Conservation (phyloP, 2,888 invertebrate species). For the Euspilapteryx auroguttella region DNA sequence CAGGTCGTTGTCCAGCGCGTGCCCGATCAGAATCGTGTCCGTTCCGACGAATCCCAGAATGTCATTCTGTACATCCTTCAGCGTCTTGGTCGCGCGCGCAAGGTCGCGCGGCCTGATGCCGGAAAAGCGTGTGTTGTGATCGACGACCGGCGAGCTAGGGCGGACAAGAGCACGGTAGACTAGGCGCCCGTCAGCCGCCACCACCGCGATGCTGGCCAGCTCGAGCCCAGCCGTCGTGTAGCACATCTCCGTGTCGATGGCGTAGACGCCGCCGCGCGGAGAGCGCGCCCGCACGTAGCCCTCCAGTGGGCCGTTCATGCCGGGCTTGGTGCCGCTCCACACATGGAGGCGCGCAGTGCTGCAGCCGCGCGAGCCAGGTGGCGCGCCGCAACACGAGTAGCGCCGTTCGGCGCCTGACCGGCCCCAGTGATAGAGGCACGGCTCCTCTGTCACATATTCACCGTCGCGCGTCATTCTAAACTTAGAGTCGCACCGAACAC, state of each 20-base stretch:
- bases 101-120: constrained; percentile 74
- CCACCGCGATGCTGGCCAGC: constrained; percentile 83
- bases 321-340: constrained; percentile 72
- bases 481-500: constrained; percentile 71
- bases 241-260: constrained; percentile 97
- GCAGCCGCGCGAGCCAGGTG: constrained; percentile 64
- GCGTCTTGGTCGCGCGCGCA: constrained; percentile 66
- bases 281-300: constrained; percentile 66
- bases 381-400: constrained; percentile 68
- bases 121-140: constrained; percentile 94
- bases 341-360: constrained; percentile 69
- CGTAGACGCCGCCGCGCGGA: constrained; percentile 67
- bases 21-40: constrained; percentile 91
- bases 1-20: constrained; percentile 93
- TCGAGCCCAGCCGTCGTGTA: constrained; percentile 87
- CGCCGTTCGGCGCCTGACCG: constrained; percentile 62
- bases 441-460: constrained; percentile 71
- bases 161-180: constrained; percentile 85
- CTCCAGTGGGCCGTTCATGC: constrained; percentile 73
- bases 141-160: constrained; percentile 82
- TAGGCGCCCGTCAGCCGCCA: constrained; percentile 70
- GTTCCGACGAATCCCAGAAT: constrained; percentile 77
- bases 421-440: constrained; percentile 90
- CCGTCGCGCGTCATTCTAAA: constrained; percentile 74
- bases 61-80: constrained; percentile 83